Evolutionary conservation across 37 sponge, comb jelly and placozoan species (phyloP).

Genomic region (Halisarca cf. caerulea): DNA sequence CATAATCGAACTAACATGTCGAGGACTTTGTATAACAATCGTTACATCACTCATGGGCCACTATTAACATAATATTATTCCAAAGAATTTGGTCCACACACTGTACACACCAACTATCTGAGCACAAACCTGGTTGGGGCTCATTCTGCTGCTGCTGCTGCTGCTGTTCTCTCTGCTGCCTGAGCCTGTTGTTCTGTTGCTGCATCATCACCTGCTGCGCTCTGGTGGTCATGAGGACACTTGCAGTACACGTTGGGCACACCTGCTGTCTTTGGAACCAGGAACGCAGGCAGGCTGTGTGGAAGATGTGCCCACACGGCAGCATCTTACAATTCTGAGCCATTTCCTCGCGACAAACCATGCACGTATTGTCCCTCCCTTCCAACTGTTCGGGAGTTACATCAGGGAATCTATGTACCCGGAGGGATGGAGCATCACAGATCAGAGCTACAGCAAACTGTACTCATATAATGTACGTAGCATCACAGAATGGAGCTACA

Average conservation of each 20-base stretch:
- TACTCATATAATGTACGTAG: too few species aligned
- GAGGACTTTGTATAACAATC: too few species aligned
- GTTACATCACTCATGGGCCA: too few species aligned
- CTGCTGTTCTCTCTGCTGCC: background rate
- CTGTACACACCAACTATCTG: background rate
- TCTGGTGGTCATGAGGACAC: conserved; percentile 39
- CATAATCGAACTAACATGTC: too few species aligned
- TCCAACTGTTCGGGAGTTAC: conserved; percentile 89
- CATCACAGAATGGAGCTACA: too few species aligned
- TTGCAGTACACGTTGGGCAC: conserved; percentile 95
- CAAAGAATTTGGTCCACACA: too few species aligned
- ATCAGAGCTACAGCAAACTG: too few species aligned
- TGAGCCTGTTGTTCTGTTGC: background rate
- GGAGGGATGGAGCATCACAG: background rate
- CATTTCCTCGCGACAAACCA: conserved; percentile 97
- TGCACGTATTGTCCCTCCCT: conserved; percentile 78
- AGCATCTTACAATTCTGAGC: conserved; percentile 82
- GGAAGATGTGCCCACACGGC: conserved; percentile 97
- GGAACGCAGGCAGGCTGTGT: conserved; percentile 86
- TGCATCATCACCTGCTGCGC: conserved; percentile 2
- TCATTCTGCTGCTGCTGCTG: conserved; percentile 3
- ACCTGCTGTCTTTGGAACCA: conserved; percentile 99
- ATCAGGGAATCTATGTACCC: conserved; percentile 72
- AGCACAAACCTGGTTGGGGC: background rate
- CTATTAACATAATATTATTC: too few species aligned